phyloP scores from a whole-genome alignment of 2,113 vertebrate genomes.

The Etheostoma cragini region DNA sequence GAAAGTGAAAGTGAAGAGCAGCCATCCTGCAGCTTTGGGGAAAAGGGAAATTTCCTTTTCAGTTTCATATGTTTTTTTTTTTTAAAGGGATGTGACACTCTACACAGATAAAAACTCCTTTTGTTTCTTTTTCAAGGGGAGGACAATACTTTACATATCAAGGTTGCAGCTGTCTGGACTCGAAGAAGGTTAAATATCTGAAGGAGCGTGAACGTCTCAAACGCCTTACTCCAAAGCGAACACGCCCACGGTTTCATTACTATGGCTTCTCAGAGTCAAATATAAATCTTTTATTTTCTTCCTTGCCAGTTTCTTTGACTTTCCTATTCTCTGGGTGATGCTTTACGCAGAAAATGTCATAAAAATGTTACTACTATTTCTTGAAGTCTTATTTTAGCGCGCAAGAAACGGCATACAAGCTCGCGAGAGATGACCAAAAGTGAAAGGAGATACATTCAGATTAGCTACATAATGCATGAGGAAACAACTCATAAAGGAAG shows the following conservation, averaged over 20 bases:
- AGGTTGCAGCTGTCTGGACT: conserved; percentile 29
- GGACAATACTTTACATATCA: background rate
- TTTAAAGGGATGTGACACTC: background rate
- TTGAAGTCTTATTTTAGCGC: background rate
- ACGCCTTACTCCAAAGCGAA: background rate
- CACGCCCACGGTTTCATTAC: background rate
- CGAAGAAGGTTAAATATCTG: conserved; percentile 21
- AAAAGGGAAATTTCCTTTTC: background rate
- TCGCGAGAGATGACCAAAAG: background rate
- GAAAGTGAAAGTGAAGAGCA: conserved; percentile 68
- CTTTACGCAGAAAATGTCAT: conserved; percentile 4
- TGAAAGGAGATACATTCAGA: background rate
- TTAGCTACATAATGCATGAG: background rate
- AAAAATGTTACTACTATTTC: background rate
- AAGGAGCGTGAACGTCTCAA: background rate
- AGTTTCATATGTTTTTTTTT: background rate
- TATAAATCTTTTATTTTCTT: background rate
- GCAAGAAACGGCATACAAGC: background rate
- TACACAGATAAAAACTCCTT: background rate
- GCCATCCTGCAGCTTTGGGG: background rate
- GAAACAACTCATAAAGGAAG: background rate
- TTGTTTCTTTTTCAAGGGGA: background rate
- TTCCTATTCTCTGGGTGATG: background rate
- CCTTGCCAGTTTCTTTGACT: background rate
- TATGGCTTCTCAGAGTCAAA: conserved; percentile 7